These are phyloP conservation scores for Rhodophaea formosa DNA, from an alignment of 2,888 invertebrate species.

Conservation along the genomic window DNA sequence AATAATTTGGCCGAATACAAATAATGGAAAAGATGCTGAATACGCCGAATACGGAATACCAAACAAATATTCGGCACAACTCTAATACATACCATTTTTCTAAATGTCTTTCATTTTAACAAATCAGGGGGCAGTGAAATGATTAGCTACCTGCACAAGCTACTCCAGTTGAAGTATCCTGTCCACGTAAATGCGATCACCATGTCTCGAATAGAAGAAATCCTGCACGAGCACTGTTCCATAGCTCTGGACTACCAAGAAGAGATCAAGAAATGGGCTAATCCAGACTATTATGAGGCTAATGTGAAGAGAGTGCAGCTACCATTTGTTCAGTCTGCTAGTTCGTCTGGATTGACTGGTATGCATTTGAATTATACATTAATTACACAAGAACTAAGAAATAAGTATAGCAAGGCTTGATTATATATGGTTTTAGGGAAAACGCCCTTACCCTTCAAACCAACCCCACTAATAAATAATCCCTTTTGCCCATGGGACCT, in stretches of 20 bases:
- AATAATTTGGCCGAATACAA: too few relatives aligned
- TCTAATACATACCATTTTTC: too few relatives aligned
- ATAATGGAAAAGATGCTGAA: too few relatives aligned
- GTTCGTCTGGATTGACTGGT: constrained; percentile 84
- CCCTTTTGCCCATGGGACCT: too few relatives aligned
- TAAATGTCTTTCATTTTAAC: neutral
- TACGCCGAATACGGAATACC: too few relatives aligned
- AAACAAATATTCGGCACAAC: too few relatives aligned
- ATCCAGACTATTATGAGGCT: constrained; percentile 89
- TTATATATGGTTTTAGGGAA: too few relatives aligned
- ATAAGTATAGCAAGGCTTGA: too few relatives aligned
- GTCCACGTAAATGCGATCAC: constrained; percentile 94
- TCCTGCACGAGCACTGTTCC: constrained; percentile 89
- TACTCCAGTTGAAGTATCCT: constrained; percentile 96
- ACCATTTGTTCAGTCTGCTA: constrained; percentile 86
- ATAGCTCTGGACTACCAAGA: constrained; percentile 90
- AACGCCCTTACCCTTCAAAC: too few relatives aligned
- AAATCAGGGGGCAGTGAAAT: constrained; percentile 88
- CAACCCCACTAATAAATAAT: too few relatives aligned
- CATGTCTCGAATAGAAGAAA: constrained; percentile 91
- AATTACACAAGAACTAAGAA: too few relatives aligned
- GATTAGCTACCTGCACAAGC: constrained; percentile 90
- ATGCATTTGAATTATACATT: neutral
- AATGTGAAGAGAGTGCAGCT: constrained; percentile 93
- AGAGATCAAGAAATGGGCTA: constrained; percentile 90